Base-by-base conservation (phyloP, 1,140 invertebrate species). In the Belonocnema kinseyi region DNA sequence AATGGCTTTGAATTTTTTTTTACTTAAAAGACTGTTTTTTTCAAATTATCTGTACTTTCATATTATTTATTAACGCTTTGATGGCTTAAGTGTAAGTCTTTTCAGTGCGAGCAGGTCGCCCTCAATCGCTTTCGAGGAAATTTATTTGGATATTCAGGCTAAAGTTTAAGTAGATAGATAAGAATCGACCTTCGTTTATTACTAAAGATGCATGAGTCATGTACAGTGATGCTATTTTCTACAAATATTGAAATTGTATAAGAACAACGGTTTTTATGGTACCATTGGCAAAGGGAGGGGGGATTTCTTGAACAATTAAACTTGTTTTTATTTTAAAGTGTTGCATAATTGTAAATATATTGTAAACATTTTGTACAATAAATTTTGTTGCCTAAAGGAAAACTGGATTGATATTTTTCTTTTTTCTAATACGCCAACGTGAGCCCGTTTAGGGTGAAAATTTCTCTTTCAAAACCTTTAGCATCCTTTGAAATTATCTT, bases 111-210 rank as follows among this genome's bases (percentile, higher is more conserved):
- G 79, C 81, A 58, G 83, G 83, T 84, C 81, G 78, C 80, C 80
- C 83, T 82, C 81, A 81, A 84, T 82, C 81, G 81, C 78, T 82
- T 82, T 82, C 83, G 82, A 77, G 79, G 83, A 84, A 84, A 80
- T 77, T 58, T 82, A 79, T 66, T 66, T 66, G 61, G 61, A 66
- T 66, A 66, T 66, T 66, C 61, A 66, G 61, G 40, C 21, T 66
- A 66, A 40, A 66, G 61, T 66, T 66, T 40, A 40, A 66, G 61
- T 66, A 40, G 21, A 66, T 66, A 40, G 12, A 12, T 66, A 33
- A n/a, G n/a, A 66, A 66, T 66, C 33, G 61, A 66, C 61, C 61
- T 66, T 66, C 40, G 33, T 66, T 33, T 66, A 66, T 66, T 66
- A 33, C 14, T 66, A 66, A 26, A 40, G 40, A 66, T 13, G 16